Evolutionary conservation across 2,113 vertebrate species (phyloP), one percentile per base, ranked within the genome.

Genomic region (Crotalus horridus): DNA sequence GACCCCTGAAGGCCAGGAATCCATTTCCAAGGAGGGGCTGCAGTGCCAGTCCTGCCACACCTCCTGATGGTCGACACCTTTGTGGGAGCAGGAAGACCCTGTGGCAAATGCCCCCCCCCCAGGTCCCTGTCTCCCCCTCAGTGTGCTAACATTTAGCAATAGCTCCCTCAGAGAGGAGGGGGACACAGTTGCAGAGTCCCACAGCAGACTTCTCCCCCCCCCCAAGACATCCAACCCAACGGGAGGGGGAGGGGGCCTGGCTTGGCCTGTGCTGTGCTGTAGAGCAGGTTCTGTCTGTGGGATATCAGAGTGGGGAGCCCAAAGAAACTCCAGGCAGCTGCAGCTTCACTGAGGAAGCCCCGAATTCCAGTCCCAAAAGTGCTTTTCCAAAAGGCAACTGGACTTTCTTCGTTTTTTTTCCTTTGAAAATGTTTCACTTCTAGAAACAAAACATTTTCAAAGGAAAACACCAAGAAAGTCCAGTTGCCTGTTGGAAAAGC

Each of bases 291-390:
- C 64, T 74, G 64, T 12, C 29, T 6, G 29, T 33, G 64, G n/a
- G n/a, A 29, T 0, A 1, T 17, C n/a, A 6, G 29, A 33, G n/a
- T 1, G 1, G 29, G 17, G n/a, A 20, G n/a, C 13, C 69, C 17
- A 20, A 7, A 39, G n/a, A 17, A 20, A 17, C 5, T 33, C 15
- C 69, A 20, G 7, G 69, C 69, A 81, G 33, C 69, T 81, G 69
- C 29, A 81, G 33, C 69, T 81, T n/a, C 29, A 2, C 64, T 33
- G 29, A 12, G 26, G 29, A 17, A 5, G 29, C 29, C 64, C 13
- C n/a, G 29, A 69, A 17, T n/a, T 33, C 64, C 59, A 61, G 26
- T 4, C 26, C 26, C 59, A 4, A 3, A 26, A 1, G 59, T 1
- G 26, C 26, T 29, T 64, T 12, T 29, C 59, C 61, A 4, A 64